Evolutionary conservation across 2,888 invertebrate genomes (phyloP), one percentile per base, ranked within the genome.

Genomic region (Eilema caniola): DNA sequence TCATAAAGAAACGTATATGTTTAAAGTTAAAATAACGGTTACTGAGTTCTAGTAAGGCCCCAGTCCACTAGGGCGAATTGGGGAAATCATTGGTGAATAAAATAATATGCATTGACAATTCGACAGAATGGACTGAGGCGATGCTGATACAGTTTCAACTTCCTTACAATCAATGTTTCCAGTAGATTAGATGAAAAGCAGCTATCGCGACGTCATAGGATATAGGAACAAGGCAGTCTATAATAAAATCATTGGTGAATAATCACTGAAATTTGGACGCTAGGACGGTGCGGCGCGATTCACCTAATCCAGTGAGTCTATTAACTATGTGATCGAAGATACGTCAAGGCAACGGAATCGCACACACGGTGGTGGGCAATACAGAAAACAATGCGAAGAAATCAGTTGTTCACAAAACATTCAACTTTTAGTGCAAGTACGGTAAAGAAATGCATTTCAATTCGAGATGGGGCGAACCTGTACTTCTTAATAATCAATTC

Each of bases 241-340:
- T 91, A 91, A 89, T 89, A 90, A 91, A 90, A 92, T 94, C 94
- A 94, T 95, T 94, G 94, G 94, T 92, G 94, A 92, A 86, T 81
- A 87, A 94, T 94, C 94, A 95, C 94, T 93, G 93, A 93, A 94
- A 90, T 93, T 94, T 92, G 85, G 88, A 90, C 86, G 77, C 88
- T 89, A 88, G 85, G 86, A 86, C 84, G 78, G 83, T 71, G 77
- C 74, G 73, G 72, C 73, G 86, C 85, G 85, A 83, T 93, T 94
- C 93, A 89, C 87, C 83, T 91, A 94, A 95, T 94, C 93, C 90
- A 94, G 90, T 93, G 92, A 80, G 73, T 76, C 77, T 79, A 81
- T 86, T 86, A 85, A 88, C 88, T 92, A 90, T 79, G 81, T 67
- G 79, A 90, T 95, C 95, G 93, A 95, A 95, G 93, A 88, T 93